Conservation (phyloP, 2,113 vertebrate genomes). For the Grammomys surdaster region DNA sequence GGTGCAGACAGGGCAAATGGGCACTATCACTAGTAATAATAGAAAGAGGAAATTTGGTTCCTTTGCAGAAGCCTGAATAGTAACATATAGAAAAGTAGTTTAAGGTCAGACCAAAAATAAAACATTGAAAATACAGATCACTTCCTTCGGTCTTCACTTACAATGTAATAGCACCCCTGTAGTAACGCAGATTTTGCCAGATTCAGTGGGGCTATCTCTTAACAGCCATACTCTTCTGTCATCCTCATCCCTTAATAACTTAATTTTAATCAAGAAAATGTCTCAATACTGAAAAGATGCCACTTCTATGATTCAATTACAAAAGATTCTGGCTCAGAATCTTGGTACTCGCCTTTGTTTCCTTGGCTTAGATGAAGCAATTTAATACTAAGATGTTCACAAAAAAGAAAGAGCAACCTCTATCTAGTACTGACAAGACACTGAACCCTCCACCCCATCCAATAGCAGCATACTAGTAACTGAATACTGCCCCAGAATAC, state of each 20-base stretch:
- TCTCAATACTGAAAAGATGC: conserved; percentile 1
- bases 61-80: conserved; percentile 31
- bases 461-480: background rate
- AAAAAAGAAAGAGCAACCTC: conserved; percentile 33
- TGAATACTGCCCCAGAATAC: background rate
- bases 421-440: background rate
- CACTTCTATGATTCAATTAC: conserved; percentile 20
- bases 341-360: conserved; percentile 30
- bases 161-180: background rate
- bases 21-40: conserved; percentile 28
- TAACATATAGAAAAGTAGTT: conserved; percentile 45
- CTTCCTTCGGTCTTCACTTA: conserved; percentile 37
- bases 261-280: conserved; percentile 38
- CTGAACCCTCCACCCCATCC: background rate
- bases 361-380: conserved; percentile 21
- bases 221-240: background rate
- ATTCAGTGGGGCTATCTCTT: background rate
- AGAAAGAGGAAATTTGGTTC: conserved; percentile 18
- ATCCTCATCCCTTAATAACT: conserved; percentile 10
- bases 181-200: background rate
- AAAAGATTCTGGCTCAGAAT: conserved; percentile 27
- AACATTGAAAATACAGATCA: conserved; percentile 44
- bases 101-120: conserved; percentile 55
- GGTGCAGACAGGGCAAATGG: background rate
- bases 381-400: background rate